Conservation (phyloP, 2,797 vertebrate genomes). For the Brachymystax lenok region DNA sequence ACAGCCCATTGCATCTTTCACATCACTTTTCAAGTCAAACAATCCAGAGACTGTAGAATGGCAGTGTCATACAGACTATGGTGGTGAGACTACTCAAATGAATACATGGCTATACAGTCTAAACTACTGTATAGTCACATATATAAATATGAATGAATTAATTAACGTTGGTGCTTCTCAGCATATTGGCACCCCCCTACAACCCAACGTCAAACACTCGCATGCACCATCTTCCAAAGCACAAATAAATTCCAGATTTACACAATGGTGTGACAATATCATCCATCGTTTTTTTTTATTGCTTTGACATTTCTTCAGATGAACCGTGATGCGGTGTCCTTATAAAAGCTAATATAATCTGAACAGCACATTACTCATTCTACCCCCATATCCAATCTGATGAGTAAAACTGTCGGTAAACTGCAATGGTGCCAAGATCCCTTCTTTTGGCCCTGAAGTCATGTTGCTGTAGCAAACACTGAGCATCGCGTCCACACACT, state of each 20-base stretch:
- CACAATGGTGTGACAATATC: constrained; percentile 34
- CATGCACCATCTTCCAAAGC: background rate
- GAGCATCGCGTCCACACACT: constrained; percentile 1
- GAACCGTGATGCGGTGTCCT: background rate
- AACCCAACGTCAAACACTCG: background rate
- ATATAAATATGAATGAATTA: too few relatives aligned
- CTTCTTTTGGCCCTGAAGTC: background rate
- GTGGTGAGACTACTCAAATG: too few relatives aligned
- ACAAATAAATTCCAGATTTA: constrained; percentile 36
- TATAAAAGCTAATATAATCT: background rate
- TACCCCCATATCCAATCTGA: constrained; percentile 20
- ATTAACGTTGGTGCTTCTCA: too few relatives aligned
- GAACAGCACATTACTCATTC: constrained; percentile 21
- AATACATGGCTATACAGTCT: too few relatives aligned
- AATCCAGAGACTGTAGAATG: too few relatives aligned
- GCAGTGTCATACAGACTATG: too few relatives aligned
- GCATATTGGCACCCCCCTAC: background rate
- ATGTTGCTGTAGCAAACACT: too few relatives aligned
- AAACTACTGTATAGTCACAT: too few relatives aligned
- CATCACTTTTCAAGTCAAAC: too few relatives aligned
- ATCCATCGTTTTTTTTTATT: constrained; percentile 60
- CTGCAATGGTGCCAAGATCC: background rate
- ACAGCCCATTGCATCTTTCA: too few relatives aligned
- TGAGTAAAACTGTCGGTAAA: background rate
- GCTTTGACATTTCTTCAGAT: constrained; percentile 50